Conservation (phyloP, 2,113 vertebrate genomes). For the Eurystomus gularis region DNA sequence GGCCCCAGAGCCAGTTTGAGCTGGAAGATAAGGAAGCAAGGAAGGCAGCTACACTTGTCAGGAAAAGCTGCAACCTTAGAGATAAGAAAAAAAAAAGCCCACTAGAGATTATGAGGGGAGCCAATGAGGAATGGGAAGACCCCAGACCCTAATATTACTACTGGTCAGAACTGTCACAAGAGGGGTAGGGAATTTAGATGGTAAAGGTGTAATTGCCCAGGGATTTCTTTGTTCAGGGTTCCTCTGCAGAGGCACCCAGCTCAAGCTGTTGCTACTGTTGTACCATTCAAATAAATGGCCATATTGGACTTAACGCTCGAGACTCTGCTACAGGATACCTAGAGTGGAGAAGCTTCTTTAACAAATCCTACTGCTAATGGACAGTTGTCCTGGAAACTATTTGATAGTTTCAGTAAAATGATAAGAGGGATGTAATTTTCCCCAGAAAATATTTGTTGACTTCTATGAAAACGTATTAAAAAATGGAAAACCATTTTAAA, state of each 20-base stretch:
- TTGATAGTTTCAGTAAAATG: background rate
- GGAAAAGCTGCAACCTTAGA: background rate
- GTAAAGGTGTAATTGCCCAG: background rate
- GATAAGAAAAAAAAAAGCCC: background rate
- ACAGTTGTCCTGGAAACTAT: constrained; percentile 24
- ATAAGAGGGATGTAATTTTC: background rate
- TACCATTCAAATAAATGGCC: background rate
- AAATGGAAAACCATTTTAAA: background rate
- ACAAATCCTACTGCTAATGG: background rate
- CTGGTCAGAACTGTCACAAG: background rate
- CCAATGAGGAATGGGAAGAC: background rate
- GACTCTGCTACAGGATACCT: background rate
- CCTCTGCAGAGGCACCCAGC: background rate
- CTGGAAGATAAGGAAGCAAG: background rate
- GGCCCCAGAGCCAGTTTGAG: background rate
- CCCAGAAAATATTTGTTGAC: background rate
- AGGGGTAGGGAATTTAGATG: background rate
- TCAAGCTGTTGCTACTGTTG: background rate
- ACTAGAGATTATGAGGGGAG: background rate
- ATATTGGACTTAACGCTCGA: background rate
- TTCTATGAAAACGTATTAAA: background rate
- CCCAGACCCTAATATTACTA: background rate
- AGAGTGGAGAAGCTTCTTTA: background rate
- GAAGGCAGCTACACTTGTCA: background rate
- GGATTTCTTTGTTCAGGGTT: background rate